These are phyloP conservation scores for Loris lydekkerianus DNA, from an alignment of 2,797 vertebrate species.

Conservation along the genomic window DNA sequence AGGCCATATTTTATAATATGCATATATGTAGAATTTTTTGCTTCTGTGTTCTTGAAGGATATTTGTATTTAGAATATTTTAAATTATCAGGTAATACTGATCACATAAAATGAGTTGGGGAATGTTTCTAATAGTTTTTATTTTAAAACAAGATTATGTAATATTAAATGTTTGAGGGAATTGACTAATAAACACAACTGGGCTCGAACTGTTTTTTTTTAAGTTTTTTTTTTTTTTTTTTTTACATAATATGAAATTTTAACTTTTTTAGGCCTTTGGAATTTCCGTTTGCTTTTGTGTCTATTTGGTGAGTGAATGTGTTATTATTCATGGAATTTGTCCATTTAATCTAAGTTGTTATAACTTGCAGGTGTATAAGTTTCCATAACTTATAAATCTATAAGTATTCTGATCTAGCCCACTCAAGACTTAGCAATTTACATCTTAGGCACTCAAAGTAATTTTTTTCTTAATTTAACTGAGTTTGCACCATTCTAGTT, in stretches of 20 bases:
- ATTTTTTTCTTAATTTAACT: neutral
- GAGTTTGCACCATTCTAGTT: neutral
- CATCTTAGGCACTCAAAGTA: neutral
- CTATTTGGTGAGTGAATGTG: neutral
- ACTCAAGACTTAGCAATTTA: slow-evolving; percentile 5
- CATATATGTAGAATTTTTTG: neutral
- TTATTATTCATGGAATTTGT: neutral
- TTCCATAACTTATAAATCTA: neutral
- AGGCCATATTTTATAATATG: neutral
- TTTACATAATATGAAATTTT: neutral
- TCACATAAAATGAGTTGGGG: neutral
- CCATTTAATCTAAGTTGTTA: neutral
- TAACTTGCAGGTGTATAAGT: neutral
- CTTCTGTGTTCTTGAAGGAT: neutral
- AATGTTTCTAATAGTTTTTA: neutral
- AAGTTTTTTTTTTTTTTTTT: slow-evolving; percentile 1
- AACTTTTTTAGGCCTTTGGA: neutral
- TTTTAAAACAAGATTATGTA: slow-evolving; percentile 32
- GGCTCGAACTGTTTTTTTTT: neutral
- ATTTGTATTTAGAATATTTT: neutral
- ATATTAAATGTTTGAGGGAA: slow-evolving; percentile 10
- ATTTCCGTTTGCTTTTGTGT: neutral
- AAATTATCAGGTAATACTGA: neutral
- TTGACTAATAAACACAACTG: neutral
- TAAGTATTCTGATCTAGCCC: neutral